Evolutionary conservation across 2,888 invertebrate species (phyloP).

Genomic region (Anthoptus insignis): DNA sequence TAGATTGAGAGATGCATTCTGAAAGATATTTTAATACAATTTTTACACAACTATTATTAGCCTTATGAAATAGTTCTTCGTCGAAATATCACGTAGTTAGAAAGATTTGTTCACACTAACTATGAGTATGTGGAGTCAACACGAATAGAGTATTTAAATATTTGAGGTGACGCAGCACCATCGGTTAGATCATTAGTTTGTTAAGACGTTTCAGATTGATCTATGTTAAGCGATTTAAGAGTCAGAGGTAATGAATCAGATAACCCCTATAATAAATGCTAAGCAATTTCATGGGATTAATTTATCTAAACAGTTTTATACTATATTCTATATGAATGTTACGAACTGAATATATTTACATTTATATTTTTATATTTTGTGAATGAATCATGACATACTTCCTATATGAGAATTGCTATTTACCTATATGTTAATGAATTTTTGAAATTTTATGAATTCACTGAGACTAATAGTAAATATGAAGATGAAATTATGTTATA

Average conservation of each 20-base stretch:
- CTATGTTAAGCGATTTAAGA: conserved; percentile 40
- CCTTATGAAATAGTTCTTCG: conserved; percentile 65
- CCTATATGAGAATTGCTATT: conserved; percentile 70
- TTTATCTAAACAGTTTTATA: conserved; percentile 49
- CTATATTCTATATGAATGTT: conserved; percentile 55
- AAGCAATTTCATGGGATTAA: conserved; percentile 44
- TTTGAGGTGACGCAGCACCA: conserved; percentile 53
- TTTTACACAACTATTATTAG: conserved; percentile 75
- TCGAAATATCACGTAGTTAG: conserved; percentile 68
- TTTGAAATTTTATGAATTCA: conserved; percentile 74
- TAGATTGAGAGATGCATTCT: conserved; percentile 74
- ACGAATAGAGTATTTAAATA: conserved; percentile 54
- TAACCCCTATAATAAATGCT: conserved; percentile 40
- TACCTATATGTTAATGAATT: conserved; percentile 69
- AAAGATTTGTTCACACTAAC: conserved; percentile 63
- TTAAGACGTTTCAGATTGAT: conserved; percentile 59
- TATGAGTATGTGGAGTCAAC: conserved; percentile 60
- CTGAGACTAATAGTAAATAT: conserved; percentile 79
- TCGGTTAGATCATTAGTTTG: conserved; percentile 65
- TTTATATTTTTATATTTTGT: conserved; percentile 75
- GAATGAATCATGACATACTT: conserved; percentile 70
- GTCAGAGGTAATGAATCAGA: conserved; percentile 39
- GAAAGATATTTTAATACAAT: conserved; percentile 82
- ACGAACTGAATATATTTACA: conserved; percentile 61
- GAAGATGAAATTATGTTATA: conserved; percentile 78